These are phyloP conservation scores for Porites rus DNA, from an alignment of 92 coral and sea anemone species.

Conservation along the genomic window DNA sequence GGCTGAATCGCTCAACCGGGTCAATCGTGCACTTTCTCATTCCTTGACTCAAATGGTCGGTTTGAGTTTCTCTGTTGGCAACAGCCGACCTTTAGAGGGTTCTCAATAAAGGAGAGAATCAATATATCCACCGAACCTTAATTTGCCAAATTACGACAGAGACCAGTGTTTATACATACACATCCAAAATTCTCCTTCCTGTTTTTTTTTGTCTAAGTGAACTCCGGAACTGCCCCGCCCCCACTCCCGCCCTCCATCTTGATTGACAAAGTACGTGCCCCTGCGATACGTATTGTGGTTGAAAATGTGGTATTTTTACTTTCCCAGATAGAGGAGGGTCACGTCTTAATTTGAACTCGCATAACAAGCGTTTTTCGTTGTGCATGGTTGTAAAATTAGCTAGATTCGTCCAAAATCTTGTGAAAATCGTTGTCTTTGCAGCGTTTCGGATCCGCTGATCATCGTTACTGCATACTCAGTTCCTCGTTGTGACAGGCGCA, in stretches of 20 bases:
- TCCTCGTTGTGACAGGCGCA: slow-evolving; percentile 28
- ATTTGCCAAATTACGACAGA: background rate
- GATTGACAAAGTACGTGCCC: slow-evolving; percentile 19
- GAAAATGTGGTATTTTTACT: slow-evolving; percentile 3
- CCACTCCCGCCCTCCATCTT: background rate
- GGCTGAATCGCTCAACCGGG: too few relatives aligned
- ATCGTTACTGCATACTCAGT: slow-evolving; percentile 27
- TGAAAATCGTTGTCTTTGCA: too few relatives aligned
- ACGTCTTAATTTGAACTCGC: slow-evolving; percentile 2
- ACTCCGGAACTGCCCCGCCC: background rate
- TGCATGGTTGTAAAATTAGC: too few relatives aligned
- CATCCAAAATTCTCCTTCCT: background rate
- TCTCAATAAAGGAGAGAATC: background rate
- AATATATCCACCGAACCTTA: background rate
- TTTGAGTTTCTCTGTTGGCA: background rate
- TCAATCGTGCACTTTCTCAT: too few relatives aligned
- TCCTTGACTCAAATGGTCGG: background rate
- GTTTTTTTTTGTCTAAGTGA: background rate
- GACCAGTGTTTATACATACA: too few relatives aligned
- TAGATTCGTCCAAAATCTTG: background rate
- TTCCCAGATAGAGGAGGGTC: background rate
- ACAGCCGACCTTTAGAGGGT: background rate
- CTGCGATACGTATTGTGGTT: too few relatives aligned
- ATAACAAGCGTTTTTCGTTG: background rate
- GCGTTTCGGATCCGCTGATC: slow-evolving; percentile 13